Conservation (phyloP, 2,888 invertebrate species). For the Lasioglossum malachurum region DNA sequence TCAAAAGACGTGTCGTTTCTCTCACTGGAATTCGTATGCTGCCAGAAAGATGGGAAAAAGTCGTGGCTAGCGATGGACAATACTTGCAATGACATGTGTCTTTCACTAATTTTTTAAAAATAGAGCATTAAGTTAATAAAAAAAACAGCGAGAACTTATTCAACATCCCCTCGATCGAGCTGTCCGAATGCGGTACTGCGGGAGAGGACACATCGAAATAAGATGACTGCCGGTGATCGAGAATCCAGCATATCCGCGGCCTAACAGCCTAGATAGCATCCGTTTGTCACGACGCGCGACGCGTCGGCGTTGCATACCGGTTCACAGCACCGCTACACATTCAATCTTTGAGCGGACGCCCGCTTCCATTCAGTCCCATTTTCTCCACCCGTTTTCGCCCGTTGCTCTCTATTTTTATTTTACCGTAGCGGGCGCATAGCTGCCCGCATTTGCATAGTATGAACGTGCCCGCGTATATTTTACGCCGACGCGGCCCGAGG, state of each 20-base stretch:
- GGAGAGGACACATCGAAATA: neutral
- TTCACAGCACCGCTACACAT: neutral
- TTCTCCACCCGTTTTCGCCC: neutral
- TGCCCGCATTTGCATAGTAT: slow-evolving; percentile 40
- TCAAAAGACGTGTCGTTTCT: too few species aligned
- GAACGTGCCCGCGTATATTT: slow-evolving; percentile 54
- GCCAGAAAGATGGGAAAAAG: too few species aligned
- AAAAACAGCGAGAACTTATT: too few species aligned
- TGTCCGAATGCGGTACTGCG: neutral
- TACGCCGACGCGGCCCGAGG: slow-evolving; percentile 22
- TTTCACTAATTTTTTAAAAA: too few species aligned
- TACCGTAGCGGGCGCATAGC: slow-evolving; percentile 13
- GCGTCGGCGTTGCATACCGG: neutral
- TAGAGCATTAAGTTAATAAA: too few species aligned
- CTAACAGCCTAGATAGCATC: neutral
- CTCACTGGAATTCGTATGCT: too few species aligned
- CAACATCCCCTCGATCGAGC: neutral
- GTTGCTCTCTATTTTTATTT: slow-evolving; percentile 42
- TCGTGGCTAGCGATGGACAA: too few species aligned
- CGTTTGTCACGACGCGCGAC: neutral
- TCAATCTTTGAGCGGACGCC: neutral
- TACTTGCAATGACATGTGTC: too few species aligned
- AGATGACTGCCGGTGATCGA: neutral
- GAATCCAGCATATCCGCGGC: neutral
- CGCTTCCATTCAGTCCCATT: slow-evolving; percentile 1